Evolutionary conservation across 2,888 invertebrate species (phyloP).

Genomic region (Chloroclysta siterata): DNA sequence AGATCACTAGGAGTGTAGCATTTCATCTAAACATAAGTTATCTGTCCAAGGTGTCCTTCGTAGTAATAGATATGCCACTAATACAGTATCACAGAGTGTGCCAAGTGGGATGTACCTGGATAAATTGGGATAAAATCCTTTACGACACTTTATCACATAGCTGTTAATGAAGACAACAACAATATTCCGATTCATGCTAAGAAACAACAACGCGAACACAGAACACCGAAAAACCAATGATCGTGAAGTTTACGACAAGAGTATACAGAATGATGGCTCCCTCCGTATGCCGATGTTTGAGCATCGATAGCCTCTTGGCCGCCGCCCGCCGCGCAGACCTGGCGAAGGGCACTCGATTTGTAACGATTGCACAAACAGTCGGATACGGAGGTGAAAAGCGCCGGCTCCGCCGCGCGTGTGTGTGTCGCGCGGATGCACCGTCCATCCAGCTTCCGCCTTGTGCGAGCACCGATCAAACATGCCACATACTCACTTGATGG

Average conservation of each 20-base stretch:
- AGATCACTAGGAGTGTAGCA: slow-evolving; percentile 53
- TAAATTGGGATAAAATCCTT: slow-evolving; percentile 63
- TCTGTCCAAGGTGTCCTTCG: slow-evolving; percentile 54
- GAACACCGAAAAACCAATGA: slow-evolving; percentile 73
- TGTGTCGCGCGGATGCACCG: slow-evolving; percentile 71
- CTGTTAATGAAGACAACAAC: slow-evolving; percentile 75
- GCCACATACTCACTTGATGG: slow-evolving; percentile 22
- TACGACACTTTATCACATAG: slow-evolving; percentile 67
- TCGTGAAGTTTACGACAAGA: slow-evolving; percentile 66
- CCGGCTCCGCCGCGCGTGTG: slow-evolving; percentile 82
- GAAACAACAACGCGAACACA: slow-evolving; percentile 78
- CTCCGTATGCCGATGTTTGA: slow-evolving; percentile 52
- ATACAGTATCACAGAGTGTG: slow-evolving; percentile 79
- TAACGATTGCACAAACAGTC: slow-evolving; percentile 52
- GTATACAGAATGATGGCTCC: slow-evolving; percentile 66
- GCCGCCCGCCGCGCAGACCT: slow-evolving; percentile 12
- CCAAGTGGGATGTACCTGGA: slow-evolving; percentile 80
- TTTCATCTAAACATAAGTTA: slow-evolving; percentile 46
- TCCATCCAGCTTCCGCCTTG: slow-evolving; percentile 58
- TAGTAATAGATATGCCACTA: slow-evolving; percentile 53
- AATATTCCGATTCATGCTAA: slow-evolving; percentile 79
- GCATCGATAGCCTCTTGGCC: slow-evolving; percentile 33
- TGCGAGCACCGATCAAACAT: slow-evolving; percentile 50
- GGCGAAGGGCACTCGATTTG: slow-evolving; percentile 29
- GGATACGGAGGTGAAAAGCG: slow-evolving; percentile 68